Percentiles rank a stretch among this genome's conserved stretches.
These are phyloP conservation scores for Leptinotarsa lineolata DNA, from an alignment of 1,140 invertebrate species.

Conservation along the genomic window DNA sequence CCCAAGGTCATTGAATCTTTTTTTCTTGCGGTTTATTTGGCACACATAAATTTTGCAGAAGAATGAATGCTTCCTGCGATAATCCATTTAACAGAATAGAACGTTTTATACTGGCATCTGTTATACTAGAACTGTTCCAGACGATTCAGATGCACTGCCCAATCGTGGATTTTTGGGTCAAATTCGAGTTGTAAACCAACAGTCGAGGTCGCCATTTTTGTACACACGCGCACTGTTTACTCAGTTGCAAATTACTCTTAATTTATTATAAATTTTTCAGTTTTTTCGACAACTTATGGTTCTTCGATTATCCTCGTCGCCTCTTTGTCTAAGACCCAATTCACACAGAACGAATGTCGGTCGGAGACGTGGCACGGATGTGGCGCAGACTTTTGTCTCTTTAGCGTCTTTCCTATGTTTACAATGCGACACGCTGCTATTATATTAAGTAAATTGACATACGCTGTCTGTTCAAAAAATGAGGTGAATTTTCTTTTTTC, in stretches of 20 bases:
- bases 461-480: too few relatives aligned
- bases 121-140: slow-evolving; percentile 8
- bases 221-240: not conserved
- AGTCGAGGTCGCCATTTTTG: not conserved
- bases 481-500: too few relatives aligned
- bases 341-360: too few relatives aligned
- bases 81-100: not conserved
- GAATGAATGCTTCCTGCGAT: slow-evolving; percentile 13
- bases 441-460: too few relatives aligned
- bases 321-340: too few relatives aligned
- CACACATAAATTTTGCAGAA: slow-evolving; percentile 4
- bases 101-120: not conserved
- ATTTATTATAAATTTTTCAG: not conserved
- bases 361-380: too few relatives aligned
- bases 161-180: slow-evolving; percentile 1
- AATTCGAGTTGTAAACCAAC: not conserved
- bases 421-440: too few relatives aligned
- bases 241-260: not conserved
- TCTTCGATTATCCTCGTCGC: too few relatives aligned
- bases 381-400: too few relatives aligned
- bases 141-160: slow-evolving; percentile 1
- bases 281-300: too few relatives aligned
- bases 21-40: slow-evolving; percentile 10
- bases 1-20: not conserved
- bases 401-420: too few relatives aligned